Conservation (phyloP, 2,113 vertebrate species). For the Psittacula cyanocephala region DNA sequence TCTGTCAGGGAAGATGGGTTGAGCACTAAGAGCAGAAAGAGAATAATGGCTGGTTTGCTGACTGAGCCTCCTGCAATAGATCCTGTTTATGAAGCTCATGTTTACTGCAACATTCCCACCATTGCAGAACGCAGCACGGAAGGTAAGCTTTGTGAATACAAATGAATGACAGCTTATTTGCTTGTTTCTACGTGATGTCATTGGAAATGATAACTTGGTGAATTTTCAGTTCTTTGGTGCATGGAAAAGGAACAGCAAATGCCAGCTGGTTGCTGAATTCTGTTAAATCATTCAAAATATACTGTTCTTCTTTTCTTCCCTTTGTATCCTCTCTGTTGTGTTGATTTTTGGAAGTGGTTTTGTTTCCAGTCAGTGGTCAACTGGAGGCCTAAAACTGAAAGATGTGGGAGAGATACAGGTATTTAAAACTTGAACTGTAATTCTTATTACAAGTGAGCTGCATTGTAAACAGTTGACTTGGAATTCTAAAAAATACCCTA, state of each 20-base stretch:
- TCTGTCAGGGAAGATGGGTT: constrained; percentile 74
- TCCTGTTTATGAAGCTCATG: constrained; percentile 84
- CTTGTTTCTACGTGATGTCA: rapidly evolving
- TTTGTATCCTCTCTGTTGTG: neutral
- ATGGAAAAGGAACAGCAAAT: neutral
- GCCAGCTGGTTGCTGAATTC: neutral
- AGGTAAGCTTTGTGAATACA: constrained; percentile 73
- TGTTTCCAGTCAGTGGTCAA: neutral
- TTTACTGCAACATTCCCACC: constrained; percentile 92
- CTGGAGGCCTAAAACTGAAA: neutral
- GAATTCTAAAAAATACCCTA: neutral
- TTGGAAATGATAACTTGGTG: neutral
- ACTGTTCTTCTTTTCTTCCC: neutral
- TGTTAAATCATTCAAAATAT: neutral
- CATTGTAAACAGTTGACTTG: neutral
- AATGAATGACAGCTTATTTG: rapidly evolving
- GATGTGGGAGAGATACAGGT: rapidly evolving
- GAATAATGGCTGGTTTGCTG: constrained; percentile 83
- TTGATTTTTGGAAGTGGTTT: neutral
- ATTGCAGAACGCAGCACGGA: constrained; percentile 89
- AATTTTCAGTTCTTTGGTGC: neutral
- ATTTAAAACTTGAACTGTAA: neutral
- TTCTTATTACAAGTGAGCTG: neutral
- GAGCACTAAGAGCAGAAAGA: constrained; percentile 87
- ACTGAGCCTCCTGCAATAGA: constrained; percentile 81